phyloP scores from a whole-genome alignment of 2,888 invertebrate genomes.

The Laothoe populi region DNA sequence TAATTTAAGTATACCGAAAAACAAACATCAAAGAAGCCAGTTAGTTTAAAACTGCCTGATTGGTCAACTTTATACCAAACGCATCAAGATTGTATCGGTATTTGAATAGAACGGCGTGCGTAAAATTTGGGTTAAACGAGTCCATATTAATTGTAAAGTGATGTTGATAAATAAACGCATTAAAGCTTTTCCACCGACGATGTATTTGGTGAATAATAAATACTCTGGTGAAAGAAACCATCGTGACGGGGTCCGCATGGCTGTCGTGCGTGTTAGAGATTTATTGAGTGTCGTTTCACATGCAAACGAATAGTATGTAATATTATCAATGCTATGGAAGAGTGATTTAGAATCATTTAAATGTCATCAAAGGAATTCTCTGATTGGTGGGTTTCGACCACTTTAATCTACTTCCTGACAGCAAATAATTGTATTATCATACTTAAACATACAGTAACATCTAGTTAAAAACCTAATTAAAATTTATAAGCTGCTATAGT shows the following conservation, averaged over 20 bases:
- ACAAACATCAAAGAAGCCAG: not conserved
- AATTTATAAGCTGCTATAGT: not conserved
- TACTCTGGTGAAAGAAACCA: conserved; percentile 23
- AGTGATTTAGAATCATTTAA: not conserved
- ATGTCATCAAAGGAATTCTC: not conserved
- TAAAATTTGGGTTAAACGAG: conserved; percentile 21
- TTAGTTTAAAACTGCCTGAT: not conserved
- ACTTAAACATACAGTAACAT: not conserved
- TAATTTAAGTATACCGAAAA: not conserved
- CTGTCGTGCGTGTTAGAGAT: not conserved
- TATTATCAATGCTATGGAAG: not conserved
- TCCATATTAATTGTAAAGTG: conserved; percentile 18
- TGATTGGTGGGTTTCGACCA: not conserved
- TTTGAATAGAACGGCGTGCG: conserved; percentile 2
- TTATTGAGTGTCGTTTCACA: conserved; percentile 1
- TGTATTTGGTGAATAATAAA: conserved; percentile 21
- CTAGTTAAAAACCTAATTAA: not conserved
- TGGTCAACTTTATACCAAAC: conserved; percentile 5
- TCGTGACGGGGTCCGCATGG: conserved; percentile 4
- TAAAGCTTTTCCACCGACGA: conserved; percentile 19
- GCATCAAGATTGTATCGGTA: conserved; percentile 21
- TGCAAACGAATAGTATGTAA: not conserved
- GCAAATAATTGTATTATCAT: not conserved
- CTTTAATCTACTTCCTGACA: not conserved
- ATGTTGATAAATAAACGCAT: conserved; percentile 20